A percentile compares a stretch with the other conserved stretches of the same genome.
These are phyloP conservation scores for Willowsia nigromaculata DNA, from an alignment of 2,888 invertebrate genomes.

Conservation along the genomic window DNA sequence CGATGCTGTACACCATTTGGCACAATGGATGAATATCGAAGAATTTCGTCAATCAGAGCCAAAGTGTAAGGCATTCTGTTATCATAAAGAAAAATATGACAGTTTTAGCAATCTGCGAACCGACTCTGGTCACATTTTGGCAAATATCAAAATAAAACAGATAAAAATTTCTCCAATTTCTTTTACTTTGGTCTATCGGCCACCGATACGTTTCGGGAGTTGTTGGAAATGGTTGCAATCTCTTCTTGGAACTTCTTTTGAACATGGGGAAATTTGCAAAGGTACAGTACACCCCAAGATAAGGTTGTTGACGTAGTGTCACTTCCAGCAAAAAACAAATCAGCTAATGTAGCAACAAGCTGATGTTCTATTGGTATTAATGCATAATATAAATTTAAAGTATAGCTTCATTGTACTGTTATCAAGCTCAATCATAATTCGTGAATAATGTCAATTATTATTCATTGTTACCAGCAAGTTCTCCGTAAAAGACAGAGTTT, in stretches of 20 bases:
- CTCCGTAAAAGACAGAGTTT: conserved; percentile 72
- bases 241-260: conserved; percentile 70
- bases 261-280: conserved; percentile 47
- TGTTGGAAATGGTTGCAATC: conserved; percentile 56
- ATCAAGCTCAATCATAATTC: too few species aligned
- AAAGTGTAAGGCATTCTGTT: conserved; percentile 65
- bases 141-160: not conserved
- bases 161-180: too few species aligned
- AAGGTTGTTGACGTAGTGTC: conserved; percentile 69
- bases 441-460: too few species aligned
- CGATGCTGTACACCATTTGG: conserved; percentile 67
- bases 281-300: conserved; percentile 63
- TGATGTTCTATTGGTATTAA: conserved; percentile 41
- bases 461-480: conserved; percentile 68
- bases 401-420: too few species aligned
- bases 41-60: conserved; percentile 72
- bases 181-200: conserved; percentile 61
- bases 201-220: conserved; percentile 45
- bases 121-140: not conserved
- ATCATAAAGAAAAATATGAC: not conserved
- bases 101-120: not conserved
- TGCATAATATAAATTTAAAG: not conserved
- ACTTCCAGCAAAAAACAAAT: conserved; percentile 65
- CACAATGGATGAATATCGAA: conserved; percentile 70
- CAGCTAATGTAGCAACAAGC: conserved; percentile 43